Evolutionary conservation across 2,888 invertebrate genomes (phyloP), one percentile per base, ranked within the genome.

Genomic region (Idaea biselata): DNA sequence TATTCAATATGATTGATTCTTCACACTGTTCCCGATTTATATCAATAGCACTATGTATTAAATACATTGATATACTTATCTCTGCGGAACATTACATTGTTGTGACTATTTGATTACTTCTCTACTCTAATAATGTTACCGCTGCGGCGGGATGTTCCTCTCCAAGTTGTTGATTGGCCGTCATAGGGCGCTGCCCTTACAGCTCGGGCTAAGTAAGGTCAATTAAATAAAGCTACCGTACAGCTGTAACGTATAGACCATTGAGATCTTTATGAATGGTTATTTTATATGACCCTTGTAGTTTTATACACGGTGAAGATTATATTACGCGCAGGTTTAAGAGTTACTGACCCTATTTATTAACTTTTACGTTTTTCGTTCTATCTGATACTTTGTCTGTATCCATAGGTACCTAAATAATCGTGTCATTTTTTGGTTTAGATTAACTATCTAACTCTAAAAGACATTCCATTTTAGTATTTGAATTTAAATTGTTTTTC

Each of bases 181-280:
- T 78, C 73, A 79, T 72, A 82, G 82, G 82, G 81, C 81, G 76
- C 83, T 83, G 88, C 81, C 84, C 88, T 84, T 75, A 74, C 74
- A 70, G 73, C 75, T 68, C 68, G 74, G 80, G 80, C 79, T 80
- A 85, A 86, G 78, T 80, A 81, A 78, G 83, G 88, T 87, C 85
- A 91, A 91, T 91, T 87, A 80, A 82, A 84, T 87, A 80, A 88
- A 69, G 68, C 68, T 66, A 65, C 82, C 76, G 11, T 80, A 68
- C 61, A 59, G 66, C 67, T 59, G 72, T 73, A 70, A 65, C 68
- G 67, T 72, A 68, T 63, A 66, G 64, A 63, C 63, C 59, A 61
- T 65, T 67, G 18, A 66, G 63, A 66, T 18, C 65, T 68, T 63
- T 57, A 67, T 64, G 63, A 14, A 63, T 63, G 58, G 56, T 61